Base-by-base conservation (phyloP, 2,888 invertebrate genomes). In the Hecatera dysodea region DNA sequence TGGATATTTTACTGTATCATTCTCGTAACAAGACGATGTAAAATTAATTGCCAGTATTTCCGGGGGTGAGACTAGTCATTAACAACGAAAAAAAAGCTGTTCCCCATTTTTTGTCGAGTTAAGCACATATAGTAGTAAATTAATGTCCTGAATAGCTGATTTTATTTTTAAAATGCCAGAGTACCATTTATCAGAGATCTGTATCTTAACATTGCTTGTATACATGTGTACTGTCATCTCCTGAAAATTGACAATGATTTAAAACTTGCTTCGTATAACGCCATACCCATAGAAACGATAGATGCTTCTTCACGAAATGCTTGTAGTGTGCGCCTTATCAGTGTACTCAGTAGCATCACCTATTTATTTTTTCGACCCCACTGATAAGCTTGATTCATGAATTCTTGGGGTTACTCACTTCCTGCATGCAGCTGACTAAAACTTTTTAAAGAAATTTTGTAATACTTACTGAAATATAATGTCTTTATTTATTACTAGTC, bases 371-470 rank as follows among this genome's bases (percentile, higher is more conserved):
- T 84, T 79, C 67, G 67, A 83, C 71, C 67, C 57, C 52, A 64
- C 80, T 86, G 93, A 93, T 94, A 93, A 91, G 87, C 81, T 91
- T 92, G 90, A 92, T 90, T 92, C 93, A 92, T 88, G 78, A 88
- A 89, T 89, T 88, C 83, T 87, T 86, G 83, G 80, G 69, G 88
- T 93, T 91, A 90, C 87, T 93, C 92, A 93, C 86, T 85, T 93
- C 93, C 92, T 90, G 85, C 64, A 27, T 69, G 55, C 7, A 27
- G 61, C 78, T 86, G 77, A 86, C 71, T 83, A 75, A 83, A 75
- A 52, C 15, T 11, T 12, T 55, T 9, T 22, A 36, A 42, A 24
- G 5, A 76, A 68, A 48, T 60, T 33, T 42, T 29, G 22, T 75
- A 46, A 27, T n/a, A 39, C 2, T 42, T 24, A 53, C 11, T 65